phyloP scores from a whole-genome alignment of 2,888 invertebrate genomes.

The Oscheius myriophilus region DNA sequence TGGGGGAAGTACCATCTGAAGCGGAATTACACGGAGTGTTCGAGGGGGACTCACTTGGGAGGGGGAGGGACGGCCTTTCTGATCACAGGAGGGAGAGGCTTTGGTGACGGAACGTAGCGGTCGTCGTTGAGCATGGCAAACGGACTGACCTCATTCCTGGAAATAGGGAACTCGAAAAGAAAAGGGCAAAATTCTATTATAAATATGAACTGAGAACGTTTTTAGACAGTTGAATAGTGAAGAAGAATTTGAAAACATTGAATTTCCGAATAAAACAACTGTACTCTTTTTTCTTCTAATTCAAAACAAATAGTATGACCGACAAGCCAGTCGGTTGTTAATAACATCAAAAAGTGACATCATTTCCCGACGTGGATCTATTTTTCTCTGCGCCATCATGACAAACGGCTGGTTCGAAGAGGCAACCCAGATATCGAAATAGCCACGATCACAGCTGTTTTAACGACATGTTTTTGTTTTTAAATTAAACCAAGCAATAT shows the following conservation, averaged over 20 bases:
- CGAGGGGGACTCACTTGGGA: neutral
- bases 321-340: too few species aligned
- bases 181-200: conserved; percentile 37
- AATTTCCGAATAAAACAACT: too few species aligned
- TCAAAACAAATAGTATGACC: too few species aligned
- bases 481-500: neutral
- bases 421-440: neutral
- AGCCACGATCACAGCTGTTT: neutral
- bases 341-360: too few species aligned
- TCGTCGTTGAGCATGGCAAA: conserved; percentile 20
- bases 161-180: neutral
- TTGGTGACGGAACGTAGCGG: conserved; percentile 32
- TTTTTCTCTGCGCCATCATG: too few species aligned
- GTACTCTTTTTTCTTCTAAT: too few species aligned
- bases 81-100: neutral
- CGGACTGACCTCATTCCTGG: neutral
- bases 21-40: neutral
- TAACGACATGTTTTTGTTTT: neutral
- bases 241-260: too few species aligned
- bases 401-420: neutral
- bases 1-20: conserved; percentile 65
- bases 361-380: conserved; percentile 37
- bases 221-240: too few species aligned
- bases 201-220: too few species aligned
- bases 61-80: neutral